Evolutionary conservation across 2,888 invertebrate genomes (phyloP).

Genomic region (Caenorhabditis doughertyi): DNA sequence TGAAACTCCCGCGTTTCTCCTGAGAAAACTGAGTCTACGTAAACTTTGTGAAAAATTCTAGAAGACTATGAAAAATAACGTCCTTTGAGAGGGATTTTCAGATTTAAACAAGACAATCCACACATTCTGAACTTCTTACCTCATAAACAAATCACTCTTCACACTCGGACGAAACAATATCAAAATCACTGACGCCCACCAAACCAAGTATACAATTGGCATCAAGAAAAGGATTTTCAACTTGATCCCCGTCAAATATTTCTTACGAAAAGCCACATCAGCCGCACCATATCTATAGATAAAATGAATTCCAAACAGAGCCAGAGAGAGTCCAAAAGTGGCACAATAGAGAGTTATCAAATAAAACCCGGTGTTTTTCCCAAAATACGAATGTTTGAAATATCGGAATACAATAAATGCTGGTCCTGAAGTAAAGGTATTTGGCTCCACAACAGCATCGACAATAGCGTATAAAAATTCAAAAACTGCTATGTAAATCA

Average conservation of each 20-base stretch:
- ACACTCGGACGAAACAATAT: too few species aligned
- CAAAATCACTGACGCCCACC: too few species aligned
- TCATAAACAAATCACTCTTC: too few species aligned
- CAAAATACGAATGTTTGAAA: slow-evolving; percentile 6
- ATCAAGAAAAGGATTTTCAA: slow-evolving; percentile 3
- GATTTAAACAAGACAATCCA: too few species aligned
- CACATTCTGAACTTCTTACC: too few species aligned
- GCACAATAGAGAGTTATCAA: slow-evolving; percentile 23
- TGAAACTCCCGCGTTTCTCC: too few species aligned
- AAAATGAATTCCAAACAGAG: slow-evolving; percentile 35
- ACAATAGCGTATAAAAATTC: slow-evolving; percentile 1
- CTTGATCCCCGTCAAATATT: not conserved
- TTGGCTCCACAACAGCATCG: slow-evolving; percentile 6
- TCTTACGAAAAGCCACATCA: not conserved
- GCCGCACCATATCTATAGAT: slow-evolving; percentile 28
- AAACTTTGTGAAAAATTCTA: too few species aligned
- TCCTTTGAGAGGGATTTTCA: too few species aligned
- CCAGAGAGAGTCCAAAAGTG: slow-evolving; percentile 21
- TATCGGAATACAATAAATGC: not conserved
- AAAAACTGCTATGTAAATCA: slow-evolving; percentile 27
- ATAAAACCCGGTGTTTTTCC: not conserved
- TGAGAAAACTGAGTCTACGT: too few species aligned
- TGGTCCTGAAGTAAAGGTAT: not conserved
- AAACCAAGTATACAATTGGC: not conserved
- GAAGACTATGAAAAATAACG: too few species aligned